These are phyloP conservation scores for Phytoseiulus persimilis DNA, from an alignment of 2,888 invertebrate genomes.

Conservation along the genomic window DNA sequence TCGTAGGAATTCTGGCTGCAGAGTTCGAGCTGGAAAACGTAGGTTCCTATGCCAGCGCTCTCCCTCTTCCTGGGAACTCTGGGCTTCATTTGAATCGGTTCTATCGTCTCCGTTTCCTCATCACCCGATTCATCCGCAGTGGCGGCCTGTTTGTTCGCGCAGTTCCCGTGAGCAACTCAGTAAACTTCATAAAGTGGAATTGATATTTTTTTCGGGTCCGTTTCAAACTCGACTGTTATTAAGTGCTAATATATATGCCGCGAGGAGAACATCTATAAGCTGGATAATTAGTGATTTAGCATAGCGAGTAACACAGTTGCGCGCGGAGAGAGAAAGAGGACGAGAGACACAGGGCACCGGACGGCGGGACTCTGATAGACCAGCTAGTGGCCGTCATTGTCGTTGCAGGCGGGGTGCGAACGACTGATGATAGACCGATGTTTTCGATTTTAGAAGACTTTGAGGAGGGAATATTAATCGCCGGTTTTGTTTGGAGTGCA, in stretches of 20 bases:
- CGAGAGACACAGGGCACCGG: background rate
- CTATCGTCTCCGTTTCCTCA: background rate
- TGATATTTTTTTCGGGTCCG: slow-evolving; percentile 8
- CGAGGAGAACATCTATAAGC: slow-evolving; percentile 5
- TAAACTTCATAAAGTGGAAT: slow-evolving; percentile 5
- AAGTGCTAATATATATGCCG: slow-evolving; percentile 38
- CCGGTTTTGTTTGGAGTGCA: background rate
- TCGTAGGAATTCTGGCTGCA: too few relatives aligned
- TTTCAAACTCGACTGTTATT: slow-evolving; percentile 32
- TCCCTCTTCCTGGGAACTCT: too few relatives aligned
- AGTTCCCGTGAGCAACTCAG: background rate
- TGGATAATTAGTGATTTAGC: slow-evolving; percentile 5
- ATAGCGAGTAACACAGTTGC: background rate
- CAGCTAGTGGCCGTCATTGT: background rate
- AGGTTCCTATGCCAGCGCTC: too few relatives aligned
- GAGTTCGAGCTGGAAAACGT: too few relatives aligned
- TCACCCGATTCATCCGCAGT: background rate
- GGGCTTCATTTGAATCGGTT: too few relatives aligned
- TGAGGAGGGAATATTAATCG: slow-evolving; percentile 5
- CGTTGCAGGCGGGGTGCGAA: background rate
- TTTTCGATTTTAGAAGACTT: background rate
- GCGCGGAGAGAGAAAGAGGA: background rate
- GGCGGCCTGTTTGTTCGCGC: background rate
- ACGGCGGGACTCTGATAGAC: background rate
- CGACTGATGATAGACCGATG: background rate